Evolutionary conservation across 1,140 invertebrate genomes (phyloP), one percentile per base, ranked within the genome.

Genomic region (Polypedilum vanderplanki): DNA sequence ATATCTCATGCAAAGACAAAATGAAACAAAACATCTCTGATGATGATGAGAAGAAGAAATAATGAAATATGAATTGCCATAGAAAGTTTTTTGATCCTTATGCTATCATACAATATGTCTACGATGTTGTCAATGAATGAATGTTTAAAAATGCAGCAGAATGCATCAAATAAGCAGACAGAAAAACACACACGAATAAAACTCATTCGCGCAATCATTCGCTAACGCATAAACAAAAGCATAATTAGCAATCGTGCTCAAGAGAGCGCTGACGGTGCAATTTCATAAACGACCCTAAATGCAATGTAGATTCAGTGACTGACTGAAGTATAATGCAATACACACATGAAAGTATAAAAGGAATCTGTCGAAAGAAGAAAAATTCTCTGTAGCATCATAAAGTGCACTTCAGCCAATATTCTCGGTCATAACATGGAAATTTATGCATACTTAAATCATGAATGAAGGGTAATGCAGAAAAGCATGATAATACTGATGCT

Each of bases 351-450:
- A 33, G 24, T 33, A 33, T 33, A 5, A 33, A 33, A 33, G 24
- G 24, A 33, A 33, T 33, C 5, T 33, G 24, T 33, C 24, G 24
- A 33, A 5, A 33, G 24, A 33, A 33, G 24, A 33, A 33, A 33
- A 33, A 33, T 33, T 33, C 24, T 33, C 1, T 33, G 4, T 57
- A 4, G 12, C 46, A 57, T 57, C 46, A 57, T 57, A 57, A 57
- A 57, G 46, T 57, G 46, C 46, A 57, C 46, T 57, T 57, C 46
- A 57, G 46, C 46, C 46, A 57, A 57, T 57, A 57, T 57, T 57
- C 46, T 57, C 46, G 46, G 46, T 57, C 46, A 57, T n/a, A 57
- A 57, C 46, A 57, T 57, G 46, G 46, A 57, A 57, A 57, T 57
- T 57, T 57, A 57, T 57, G 46, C 46, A 57, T 15, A 57, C 46